These are phyloP conservation scores for Cheirogaleus medius DNA, from an alignment of 2,113 vertebrate species.

Conservation along the genomic window DNA sequence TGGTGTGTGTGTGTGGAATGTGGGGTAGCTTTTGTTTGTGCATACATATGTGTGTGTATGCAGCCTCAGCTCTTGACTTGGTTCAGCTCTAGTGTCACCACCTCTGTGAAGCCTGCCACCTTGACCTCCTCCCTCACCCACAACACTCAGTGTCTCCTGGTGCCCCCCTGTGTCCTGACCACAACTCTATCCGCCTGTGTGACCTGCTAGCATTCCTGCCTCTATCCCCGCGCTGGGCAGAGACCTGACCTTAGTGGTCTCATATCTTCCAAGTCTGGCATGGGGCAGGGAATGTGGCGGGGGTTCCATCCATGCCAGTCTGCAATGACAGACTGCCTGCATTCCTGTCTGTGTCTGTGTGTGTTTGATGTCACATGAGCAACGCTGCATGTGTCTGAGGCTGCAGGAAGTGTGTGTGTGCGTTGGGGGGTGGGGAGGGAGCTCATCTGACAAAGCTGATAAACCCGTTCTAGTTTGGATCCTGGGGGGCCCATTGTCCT, in stretches of 20 bases:
- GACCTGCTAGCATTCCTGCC: too few species aligned
- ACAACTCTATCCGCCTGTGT: neutral
- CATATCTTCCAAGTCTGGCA: neutral
- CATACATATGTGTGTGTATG: too few species aligned
- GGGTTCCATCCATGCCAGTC: rapidly evolving
- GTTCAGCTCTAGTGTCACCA: neutral
- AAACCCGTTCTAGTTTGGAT: neutral
- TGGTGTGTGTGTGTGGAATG: neutral
- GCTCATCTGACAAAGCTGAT: neutral
- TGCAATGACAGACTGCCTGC: too few species aligned
- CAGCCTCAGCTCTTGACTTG: neutral
- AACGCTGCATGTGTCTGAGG: neutral
- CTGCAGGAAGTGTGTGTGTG: neutral
- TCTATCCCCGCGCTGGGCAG: neutral
- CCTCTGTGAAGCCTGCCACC: neutral
- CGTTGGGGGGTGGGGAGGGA: rapidly evolving
- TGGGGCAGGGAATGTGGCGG: neutral
- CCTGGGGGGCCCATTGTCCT: neutral
- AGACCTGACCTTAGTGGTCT: neutral
- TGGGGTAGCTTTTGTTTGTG: neutral
- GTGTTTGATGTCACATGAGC: rapidly evolving
- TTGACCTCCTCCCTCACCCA: neutral
- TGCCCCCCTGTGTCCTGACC: neutral
- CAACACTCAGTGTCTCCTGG: neutral
- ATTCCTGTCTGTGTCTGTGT: neutral